These are phyloP conservation scores for Brachyistius frenatus DNA, from an alignment of 2,113 vertebrate genomes.

Conservation along the genomic window DNA sequence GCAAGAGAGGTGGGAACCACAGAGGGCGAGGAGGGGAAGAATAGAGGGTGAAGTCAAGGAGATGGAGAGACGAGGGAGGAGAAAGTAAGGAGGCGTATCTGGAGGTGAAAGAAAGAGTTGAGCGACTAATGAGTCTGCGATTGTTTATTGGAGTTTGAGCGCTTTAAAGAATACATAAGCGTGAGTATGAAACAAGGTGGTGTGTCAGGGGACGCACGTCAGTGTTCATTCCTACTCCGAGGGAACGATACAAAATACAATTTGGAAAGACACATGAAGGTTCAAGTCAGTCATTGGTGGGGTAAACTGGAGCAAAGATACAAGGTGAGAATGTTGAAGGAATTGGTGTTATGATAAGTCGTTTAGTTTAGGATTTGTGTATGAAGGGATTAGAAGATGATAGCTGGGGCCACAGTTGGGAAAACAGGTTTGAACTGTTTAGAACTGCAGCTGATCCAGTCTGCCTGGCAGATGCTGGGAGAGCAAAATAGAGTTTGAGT, in stretches of 20 bases:
- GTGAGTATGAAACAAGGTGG: slow-evolving; percentile 3
- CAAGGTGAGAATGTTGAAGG: background rate
- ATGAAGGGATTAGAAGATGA: too few species aligned
- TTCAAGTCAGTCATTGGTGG: background rate
- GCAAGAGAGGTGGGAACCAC: slow-evolving; percentile 24
- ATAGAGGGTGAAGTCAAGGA: slow-evolving; percentile 20
- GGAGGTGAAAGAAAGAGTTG: slow-evolving; percentile 4
- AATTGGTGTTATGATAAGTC: background rate
- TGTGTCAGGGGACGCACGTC: background rate
- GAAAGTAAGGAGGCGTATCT: background rate
- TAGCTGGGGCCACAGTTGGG: too few species aligned
- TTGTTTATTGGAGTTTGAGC: slow-evolving; percentile 28
- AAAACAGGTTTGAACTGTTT: too few species aligned
- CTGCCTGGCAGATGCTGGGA: too few species aligned
- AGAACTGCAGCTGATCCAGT: too few species aligned
- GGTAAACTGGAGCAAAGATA: background rate
- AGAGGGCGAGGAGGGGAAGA: slow-evolving; percentile 3
- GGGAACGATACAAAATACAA: slow-evolving; percentile 1
- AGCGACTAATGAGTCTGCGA: slow-evolving; percentile 40
- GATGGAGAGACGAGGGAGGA: background rate
- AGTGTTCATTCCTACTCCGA: background rate
- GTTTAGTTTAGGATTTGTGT: background rate
- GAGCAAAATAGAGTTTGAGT: too few species aligned
- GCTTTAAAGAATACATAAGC: slow-evolving; percentile 20
- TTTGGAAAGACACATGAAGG: background rate